Percentiles rank a stretch among this genome's conserved stretches.
Conservation (phyloP, 2,888 invertebrate species). For the Pterostichus niger region DNA sequence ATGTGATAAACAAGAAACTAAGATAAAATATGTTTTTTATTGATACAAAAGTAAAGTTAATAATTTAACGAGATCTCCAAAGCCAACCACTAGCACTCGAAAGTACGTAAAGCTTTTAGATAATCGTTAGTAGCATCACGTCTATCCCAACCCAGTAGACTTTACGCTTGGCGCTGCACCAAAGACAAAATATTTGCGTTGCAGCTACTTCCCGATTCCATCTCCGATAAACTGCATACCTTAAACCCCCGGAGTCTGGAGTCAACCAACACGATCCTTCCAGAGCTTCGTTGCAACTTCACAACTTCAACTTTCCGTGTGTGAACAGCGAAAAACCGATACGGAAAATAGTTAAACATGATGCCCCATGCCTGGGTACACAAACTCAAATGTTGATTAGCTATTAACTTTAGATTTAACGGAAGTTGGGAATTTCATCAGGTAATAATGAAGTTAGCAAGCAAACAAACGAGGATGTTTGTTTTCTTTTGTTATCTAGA, state of each 20-base stretch:
- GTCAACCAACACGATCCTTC: constrained; percentile 23
- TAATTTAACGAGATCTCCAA: no score
- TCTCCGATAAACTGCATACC: constrained; percentile 61
- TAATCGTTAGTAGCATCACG: constrained; percentile 47
- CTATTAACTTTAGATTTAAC: constrained; percentile 40
- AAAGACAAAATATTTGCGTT: constrained; percentile 45
- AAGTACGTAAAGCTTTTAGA: constrained; percentile 45
- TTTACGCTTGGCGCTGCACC: constrained; percentile 4
- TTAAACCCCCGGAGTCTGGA: constrained; percentile 26
- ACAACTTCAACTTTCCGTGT: constrained; percentile 26
- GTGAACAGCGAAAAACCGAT: constrained; percentile 43
- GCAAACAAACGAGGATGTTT: constrained; percentile 19
- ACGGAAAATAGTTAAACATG: constrained; percentile 42
- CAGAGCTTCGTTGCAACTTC: constrained; percentile 12
- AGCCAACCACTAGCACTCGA: neutral
- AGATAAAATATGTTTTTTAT: no score
- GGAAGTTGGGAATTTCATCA: constrained; percentile 37
- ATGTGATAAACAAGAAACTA: no score
- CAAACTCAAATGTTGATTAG: constrained; percentile 49
- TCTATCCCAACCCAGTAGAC: neutral
- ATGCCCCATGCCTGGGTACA: neutral
- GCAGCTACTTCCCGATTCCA: constrained; percentile 48
- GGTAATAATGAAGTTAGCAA: constrained; percentile 25
- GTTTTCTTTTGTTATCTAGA: neutral
- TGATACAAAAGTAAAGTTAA: no score